A percentile compares a stretch with the other conserved stretches of the same genome.
Evolutionary conservation across 2,888 invertebrate genomes (phyloP).

Genomic region (Oegoconia quadripuncta): DNA sequence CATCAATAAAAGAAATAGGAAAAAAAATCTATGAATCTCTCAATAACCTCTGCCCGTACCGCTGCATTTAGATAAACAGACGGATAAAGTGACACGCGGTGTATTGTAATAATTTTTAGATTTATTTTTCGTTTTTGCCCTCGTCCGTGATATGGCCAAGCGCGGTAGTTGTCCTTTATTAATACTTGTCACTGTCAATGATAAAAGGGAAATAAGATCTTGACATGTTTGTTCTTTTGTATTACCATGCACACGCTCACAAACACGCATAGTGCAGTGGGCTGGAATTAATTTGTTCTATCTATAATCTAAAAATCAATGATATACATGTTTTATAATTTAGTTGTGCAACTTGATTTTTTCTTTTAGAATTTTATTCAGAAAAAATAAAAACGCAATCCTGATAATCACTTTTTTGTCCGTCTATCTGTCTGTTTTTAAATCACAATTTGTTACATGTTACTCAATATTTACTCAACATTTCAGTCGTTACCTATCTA

Average conservation of each 20-base stretch:
- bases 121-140: constrained; percentile 41
- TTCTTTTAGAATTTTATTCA: too few relatives aligned
- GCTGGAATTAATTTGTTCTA: constrained; percentile 3
- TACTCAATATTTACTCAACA: too few relatives aligned
- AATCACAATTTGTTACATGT: too few relatives aligned
- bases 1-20: constrained; percentile 32
- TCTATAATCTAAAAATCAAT: neutral
- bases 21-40: constrained; percentile 47
- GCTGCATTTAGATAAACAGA: constrained; percentile 59
- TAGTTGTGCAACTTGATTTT: too few relatives aligned
- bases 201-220: constrained; percentile 59
- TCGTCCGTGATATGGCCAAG: constrained; percentile 24
- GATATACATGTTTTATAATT: neutral
- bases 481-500: too few relatives aligned
- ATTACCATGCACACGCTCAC: too few relatives aligned
- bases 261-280: too few relatives aligned
- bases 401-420: too few relatives aligned
- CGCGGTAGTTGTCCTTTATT: constrained; percentile 69
- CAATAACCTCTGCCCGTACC: constrained; percentile 53
- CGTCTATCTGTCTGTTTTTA: too few relatives aligned
- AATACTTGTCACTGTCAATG: constrained; percentile 72
- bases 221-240: constrained; percentile 55
- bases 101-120: constrained; percentile 67
- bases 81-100: constrained; percentile 50
- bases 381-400: too few relatives aligned